Evolutionary conservation across 2,888 invertebrate species (phyloP).

Genomic region (Plagodis dolabraria): DNA sequence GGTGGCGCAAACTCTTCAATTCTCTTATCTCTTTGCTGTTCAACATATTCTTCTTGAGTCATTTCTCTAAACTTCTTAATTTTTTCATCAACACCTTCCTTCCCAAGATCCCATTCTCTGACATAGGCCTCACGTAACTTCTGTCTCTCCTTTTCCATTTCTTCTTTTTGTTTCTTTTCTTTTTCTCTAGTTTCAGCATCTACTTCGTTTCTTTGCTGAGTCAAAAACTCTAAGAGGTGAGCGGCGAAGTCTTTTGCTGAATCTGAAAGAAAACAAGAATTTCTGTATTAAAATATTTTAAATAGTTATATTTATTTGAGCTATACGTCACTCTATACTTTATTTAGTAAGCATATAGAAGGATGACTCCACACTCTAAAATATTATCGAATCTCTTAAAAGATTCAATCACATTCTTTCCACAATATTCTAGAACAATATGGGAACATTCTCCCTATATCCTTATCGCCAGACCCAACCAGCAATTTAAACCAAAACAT

Average conservation of each 20-base stretch:
- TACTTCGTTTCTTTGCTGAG: slow-evolving; percentile 76
- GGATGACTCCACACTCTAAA: no score
- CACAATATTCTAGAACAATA: no score
- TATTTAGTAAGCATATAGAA: no score
- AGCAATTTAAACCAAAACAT: no score
- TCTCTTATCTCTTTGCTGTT: slow-evolving; percentile 89
- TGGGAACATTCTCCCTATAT: no score
- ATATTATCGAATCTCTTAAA: no score
- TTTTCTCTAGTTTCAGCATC: slow-evolving; percentile 74
- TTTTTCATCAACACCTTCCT: slow-evolving; percentile 84
- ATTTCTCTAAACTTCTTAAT: slow-evolving; percentile 81
- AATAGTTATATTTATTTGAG: no score
- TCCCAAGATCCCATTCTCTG: slow-evolving; percentile 90
- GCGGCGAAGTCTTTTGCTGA: slow-evolving; percentile 71
- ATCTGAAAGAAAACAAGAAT: slow-evolving; percentile 54
- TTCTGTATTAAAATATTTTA: no score
- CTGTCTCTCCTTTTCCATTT: slow-evolving; percentile 77
- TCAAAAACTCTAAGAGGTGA: slow-evolving; percentile 72
- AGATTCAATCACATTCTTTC: no score
- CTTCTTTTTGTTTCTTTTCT: slow-evolving; percentile 67
- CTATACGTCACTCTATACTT: no score
- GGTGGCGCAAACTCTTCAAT: slow-evolving; percentile 92
- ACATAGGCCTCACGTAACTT: slow-evolving; percentile 83
- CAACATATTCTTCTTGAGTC: slow-evolving; percentile 91
- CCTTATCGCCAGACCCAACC: no score